phyloP scores from a whole-genome alignment of 2,113 vertebrate species.

The Pseudopodoces humilis region DNA sequence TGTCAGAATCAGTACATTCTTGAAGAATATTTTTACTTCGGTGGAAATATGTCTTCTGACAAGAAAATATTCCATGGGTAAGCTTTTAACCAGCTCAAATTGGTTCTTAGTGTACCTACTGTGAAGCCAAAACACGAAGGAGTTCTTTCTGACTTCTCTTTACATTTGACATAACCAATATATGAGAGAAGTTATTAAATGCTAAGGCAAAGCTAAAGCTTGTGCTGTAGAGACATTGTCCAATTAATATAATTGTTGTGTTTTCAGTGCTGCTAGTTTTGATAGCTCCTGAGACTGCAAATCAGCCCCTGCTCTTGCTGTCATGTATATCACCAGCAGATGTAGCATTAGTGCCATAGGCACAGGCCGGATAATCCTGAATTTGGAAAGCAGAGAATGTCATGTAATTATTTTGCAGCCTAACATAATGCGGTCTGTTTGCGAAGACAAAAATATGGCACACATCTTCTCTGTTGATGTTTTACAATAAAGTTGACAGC shows the following conservation, averaged over 20 bases:
- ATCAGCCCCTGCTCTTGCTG: conserved; percentile 24
- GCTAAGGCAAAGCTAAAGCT: not conserved
- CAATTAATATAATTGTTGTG: conserved; percentile 24
- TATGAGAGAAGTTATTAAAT: not conserved
- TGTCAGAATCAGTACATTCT: not conserved
- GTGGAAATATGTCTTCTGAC: not conserved
- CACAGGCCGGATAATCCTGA: conserved; percentile 39
- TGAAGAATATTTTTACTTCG: not conserved
- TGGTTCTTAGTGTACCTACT: not conserved
- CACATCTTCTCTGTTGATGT: conserved; percentile 12
- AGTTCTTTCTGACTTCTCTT: not conserved
- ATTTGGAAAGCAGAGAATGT: conserved; percentile 46
- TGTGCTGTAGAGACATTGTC: not conserved
- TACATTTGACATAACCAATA: not conserved
- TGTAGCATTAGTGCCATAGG: conserved; percentile 33
- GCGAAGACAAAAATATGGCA: not conserved
- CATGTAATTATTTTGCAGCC: conserved; percentile 46
- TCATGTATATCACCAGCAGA: conserved; percentile 45
- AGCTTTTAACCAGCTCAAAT: not conserved
- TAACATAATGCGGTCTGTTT: conserved; percentile 11
- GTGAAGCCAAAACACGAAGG: not conserved
- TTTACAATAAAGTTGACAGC: conserved; percentile 32
- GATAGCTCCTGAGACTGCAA: conserved; percentile 8
- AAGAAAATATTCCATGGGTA: not conserved
- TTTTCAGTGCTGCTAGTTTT: conserved; percentile 17